Evolutionary conservation across 2,797 vertebrate species (phyloP).

Genomic region (Microchirus variegatus): DNA sequence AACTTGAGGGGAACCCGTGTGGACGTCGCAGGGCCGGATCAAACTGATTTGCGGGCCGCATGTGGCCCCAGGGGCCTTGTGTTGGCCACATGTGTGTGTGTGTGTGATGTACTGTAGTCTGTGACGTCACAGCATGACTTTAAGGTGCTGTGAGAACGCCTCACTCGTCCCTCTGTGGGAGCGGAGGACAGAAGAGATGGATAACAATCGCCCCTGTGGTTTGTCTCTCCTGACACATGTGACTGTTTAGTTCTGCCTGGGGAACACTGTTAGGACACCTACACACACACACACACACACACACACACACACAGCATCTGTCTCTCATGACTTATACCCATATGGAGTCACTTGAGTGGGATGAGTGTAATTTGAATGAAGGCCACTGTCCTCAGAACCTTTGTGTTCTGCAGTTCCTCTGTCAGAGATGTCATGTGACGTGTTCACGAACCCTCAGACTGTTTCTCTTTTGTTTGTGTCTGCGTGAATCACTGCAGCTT

Average conservation of each 20-base stretch:
- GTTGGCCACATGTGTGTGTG: too few species aligned
- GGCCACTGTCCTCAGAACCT: constrained; percentile 5
- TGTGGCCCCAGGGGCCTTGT: too few species aligned
- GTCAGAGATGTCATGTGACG: constrained; percentile 33
- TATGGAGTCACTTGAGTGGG: constrained; percentile 43
- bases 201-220: constrained; percentile 9
- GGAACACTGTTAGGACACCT: constrained; percentile 45
- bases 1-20: too few species aligned
- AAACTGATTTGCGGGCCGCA: too few species aligned
- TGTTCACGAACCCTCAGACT: neutral
- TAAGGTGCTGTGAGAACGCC: too few species aligned
- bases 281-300: constrained; percentile 46
- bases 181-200: neutral
- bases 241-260: constrained; percentile 44
- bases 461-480: constrained; percentile 42
- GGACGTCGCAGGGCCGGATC: too few species aligned
- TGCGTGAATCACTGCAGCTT: constrained; percentile 14
- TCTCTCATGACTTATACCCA: constrained; percentile 51
- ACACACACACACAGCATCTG: constrained; percentile 37
- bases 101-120: too few species aligned
- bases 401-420: constrained; percentile 9
- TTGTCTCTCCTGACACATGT: constrained; percentile 41
- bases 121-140: too few species aligned
- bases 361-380: constrained; percentile 30
- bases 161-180: neutral